A percentile compares a stretch with the other conserved stretches of the same genome.
Conservation (phyloP, 1,140 invertebrate genomes). For the Bombus confusus region DNA sequence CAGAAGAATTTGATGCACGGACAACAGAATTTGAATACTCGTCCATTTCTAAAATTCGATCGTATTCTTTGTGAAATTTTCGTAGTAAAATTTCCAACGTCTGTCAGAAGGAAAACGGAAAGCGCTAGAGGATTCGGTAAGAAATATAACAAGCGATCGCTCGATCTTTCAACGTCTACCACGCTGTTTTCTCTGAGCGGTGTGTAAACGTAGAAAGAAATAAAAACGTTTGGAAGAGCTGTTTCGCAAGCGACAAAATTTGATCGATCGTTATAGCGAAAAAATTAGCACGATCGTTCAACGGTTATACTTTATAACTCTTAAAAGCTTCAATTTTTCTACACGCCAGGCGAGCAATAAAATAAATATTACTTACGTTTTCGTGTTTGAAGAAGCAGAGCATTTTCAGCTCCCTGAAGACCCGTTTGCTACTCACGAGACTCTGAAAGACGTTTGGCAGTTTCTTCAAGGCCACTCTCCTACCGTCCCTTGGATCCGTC, state of each 20-base stretch:
- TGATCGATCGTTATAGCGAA: neutral
- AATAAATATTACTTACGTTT: conserved; percentile 91
- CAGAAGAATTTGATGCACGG: too few relatives aligned
- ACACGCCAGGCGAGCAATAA: neutral
- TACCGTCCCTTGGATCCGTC: conserved; percentile 99
- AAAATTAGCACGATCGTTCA: neutral
- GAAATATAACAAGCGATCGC: too few relatives aligned
- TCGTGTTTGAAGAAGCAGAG: conserved; percentile 99
- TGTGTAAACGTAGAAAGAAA: too few relatives aligned
- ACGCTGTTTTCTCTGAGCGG: too few relatives aligned
- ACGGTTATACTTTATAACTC: neutral
- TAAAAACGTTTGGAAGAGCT: too few relatives aligned
- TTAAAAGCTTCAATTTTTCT: neutral
- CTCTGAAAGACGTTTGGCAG: conserved; percentile 99
- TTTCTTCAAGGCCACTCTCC: conserved; percentile 99
- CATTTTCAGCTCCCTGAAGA: conserved; percentile 99
- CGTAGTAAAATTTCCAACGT: too few relatives aligned
- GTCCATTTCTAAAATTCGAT: too few relatives aligned
- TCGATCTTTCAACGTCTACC: too few relatives aligned
- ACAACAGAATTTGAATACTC: too few relatives aligned
- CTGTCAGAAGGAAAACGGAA: too few relatives aligned
- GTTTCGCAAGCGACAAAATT: neutral
- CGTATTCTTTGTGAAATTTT: too few relatives aligned
- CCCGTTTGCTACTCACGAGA: conserved; percentile 96
- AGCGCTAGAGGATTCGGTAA: too few relatives aligned